These are phyloP conservation scores for Phylloscopus whistleri DNA, from an alignment of 2,113 vertebrate genomes.

Conservation along the genomic window DNA sequence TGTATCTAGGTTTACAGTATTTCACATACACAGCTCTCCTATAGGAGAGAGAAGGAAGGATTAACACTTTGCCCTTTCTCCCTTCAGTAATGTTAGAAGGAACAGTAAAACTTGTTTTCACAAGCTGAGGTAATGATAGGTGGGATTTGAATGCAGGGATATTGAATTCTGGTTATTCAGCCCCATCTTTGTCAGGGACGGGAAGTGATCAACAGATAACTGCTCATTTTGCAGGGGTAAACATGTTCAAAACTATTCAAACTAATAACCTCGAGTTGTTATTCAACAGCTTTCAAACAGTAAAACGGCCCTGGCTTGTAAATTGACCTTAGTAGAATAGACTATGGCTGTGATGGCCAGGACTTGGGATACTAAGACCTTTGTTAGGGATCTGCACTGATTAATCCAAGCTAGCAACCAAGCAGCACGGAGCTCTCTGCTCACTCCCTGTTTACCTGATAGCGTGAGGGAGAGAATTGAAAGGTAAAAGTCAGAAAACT, in stretches of 20 bases:
- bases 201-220: neutral
- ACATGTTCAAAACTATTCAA: neutral
- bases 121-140: neutral
- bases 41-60: neutral
- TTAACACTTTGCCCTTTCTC: neutral
- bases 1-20: slow-evolving; percentile 7
- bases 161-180: neutral
- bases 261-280: neutral
- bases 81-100: neutral
- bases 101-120: neutral
- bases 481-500: neutral
- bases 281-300: neutral
- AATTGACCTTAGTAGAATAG: neutral
- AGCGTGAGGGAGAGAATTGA: neutral
- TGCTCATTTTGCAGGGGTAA: neutral
- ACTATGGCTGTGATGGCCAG: neutral
- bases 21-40: neutral
- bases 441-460: neutral
- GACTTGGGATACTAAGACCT: neutral
- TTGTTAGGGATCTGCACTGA: neutral
- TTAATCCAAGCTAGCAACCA: neutral
- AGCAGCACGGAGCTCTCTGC: neutral
- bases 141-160: neutral
- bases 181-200: neutral
- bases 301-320: neutral